Base-by-base conservation (phyloP, 2,888 invertebrate species). In the Hetaerina titia region DNA sequence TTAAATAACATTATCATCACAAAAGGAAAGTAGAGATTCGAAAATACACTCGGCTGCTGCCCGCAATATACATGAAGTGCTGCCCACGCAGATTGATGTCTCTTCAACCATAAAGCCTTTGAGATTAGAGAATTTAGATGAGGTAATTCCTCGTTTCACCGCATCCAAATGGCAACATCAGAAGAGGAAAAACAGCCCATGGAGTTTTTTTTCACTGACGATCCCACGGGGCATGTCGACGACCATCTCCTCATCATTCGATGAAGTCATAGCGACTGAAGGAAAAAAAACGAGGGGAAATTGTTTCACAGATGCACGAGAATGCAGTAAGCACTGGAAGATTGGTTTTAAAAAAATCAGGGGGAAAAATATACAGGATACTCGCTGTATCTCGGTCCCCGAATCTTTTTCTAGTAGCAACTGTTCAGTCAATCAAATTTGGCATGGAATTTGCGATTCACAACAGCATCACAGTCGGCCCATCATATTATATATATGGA, bases 91-190 rank as follows among this genome's bases (percentile, higher is more conserved):
- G 31, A n/a, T 19, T n/a, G 69, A 69, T 69, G 69, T 69, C 81
- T 31, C 25, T 31, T 81, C 31, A 25, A 31, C 15, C 81, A 81
- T 31, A 81, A 81, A 81, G 31, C 31, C 13, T 81, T 81, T 31
- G 81, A 31, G 31, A 31, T 31, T 31, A 81, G 13, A 31, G 81
- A 81, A 81, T 81, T 25, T 22, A 81, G 31, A 81, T 31, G 13
- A 31, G 81, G 81, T 13, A 81, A 81, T 81, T 15, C 81, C 31
- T 13, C 25, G 31, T 31, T 81, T 31, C 81, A 22, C 81, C 31
- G 81, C 81, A 81, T 31, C 81, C 81, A 31, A 81, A 81, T 81
- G 81, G 81, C 81, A 9, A 81, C 81, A 81, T 31, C 81, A 81
- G 25, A 9, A 13, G 81, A 81, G 81, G 45, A 31, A 31, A 31